A percentile compares a stretch with the other conserved stretches of the same genome.
These are phyloP conservation scores for Cynaeus angustus DNA, from an alignment of 2,888 invertebrate genomes.

Conservation along the genomic window DNA sequence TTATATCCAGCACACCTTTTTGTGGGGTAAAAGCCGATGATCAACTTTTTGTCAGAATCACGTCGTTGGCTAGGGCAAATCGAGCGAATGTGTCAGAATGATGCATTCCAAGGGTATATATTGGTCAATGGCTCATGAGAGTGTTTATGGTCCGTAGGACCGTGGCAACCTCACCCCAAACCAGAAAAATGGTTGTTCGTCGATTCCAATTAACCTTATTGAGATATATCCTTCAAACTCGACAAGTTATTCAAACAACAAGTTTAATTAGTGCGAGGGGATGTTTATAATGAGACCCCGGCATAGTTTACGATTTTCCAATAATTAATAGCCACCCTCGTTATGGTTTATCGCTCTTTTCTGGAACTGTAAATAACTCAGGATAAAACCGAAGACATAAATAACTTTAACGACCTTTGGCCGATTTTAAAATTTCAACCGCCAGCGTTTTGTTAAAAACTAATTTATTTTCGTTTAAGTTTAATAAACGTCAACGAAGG, in stretches of 20 bases:
- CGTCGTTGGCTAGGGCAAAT: slow-evolving; percentile 52
- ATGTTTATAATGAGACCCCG: slow-evolving; percentile 46
- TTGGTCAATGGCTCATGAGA: slow-evolving; percentile 58
- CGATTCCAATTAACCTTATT: slow-evolving; percentile 28
- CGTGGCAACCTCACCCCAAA: slow-evolving; percentile 30
- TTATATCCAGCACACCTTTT: slow-evolving; percentile 14
- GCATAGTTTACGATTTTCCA: slow-evolving; percentile 53
- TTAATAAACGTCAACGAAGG: slow-evolving; percentile 53
- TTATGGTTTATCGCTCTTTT: slow-evolving; percentile 44
- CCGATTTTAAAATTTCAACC: slow-evolving; percentile 56
- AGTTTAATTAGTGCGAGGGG: slow-evolving; percentile 44
- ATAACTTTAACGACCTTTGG: slow-evolving; percentile 55
- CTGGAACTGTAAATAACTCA: slow-evolving; percentile 45
- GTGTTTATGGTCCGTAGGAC: slow-evolving; percentile 56
- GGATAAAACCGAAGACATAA: slow-evolving; percentile 52
- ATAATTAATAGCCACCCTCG: slow-evolving; percentile 50
- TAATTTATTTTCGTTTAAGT: slow-evolving; percentile 52
- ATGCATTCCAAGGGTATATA: slow-evolving; percentile 56
- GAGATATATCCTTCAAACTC: slow-evolving; percentile 40
- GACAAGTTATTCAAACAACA: slow-evolving; percentile 22
- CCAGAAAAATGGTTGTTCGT: slow-evolving; percentile 29
- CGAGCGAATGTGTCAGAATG: slow-evolving; percentile 55
- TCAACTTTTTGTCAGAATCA: slow-evolving; percentile 42
- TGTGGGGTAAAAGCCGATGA: slow-evolving; percentile 43
- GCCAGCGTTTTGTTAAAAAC: slow-evolving; percentile 50